Conservation (phyloP, 2,888 invertebrate species). For the Gastracanthus pulcherrimus region DNA sequence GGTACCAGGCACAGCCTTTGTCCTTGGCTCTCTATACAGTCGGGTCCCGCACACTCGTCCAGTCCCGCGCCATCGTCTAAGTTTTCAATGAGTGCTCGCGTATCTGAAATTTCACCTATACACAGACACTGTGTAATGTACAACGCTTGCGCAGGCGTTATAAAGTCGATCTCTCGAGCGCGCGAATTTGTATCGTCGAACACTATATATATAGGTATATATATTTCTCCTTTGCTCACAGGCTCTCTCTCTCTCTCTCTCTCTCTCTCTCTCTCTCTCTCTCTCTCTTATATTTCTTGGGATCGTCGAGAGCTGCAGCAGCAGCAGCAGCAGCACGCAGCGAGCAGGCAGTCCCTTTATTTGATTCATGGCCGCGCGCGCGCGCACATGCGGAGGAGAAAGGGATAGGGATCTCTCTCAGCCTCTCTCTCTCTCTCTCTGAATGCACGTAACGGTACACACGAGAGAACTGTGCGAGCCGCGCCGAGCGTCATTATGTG, state of each 20-base stretch:
- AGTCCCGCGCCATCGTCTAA: too few species aligned
- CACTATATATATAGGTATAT: too few species aligned
- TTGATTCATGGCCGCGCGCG: conserved; percentile 3
- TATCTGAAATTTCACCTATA: not conserved
- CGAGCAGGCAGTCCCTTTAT: conserved; percentile 6
- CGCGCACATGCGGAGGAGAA: not conserved
- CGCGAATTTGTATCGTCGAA: conserved; percentile 14
- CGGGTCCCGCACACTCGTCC: too few species aligned
- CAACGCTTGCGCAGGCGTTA: not conserved
- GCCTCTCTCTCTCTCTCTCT: not conserved
- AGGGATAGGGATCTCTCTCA: conserved; percentile 9
- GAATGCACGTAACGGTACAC: conserved; percentile 10
- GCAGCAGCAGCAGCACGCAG: not conserved
- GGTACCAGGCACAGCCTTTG: not conserved
- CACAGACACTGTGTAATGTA: not conserved
- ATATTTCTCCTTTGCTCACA: too few species aligned
- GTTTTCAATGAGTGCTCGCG: not conserved
- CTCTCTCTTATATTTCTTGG: not conserved
- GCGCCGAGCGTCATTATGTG: conserved; percentile 3
- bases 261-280: too few species aligned
- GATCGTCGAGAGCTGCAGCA: not conserved
- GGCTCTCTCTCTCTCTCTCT: too few species aligned
- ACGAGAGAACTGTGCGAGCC: not conserved
- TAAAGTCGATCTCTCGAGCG: not conserved
- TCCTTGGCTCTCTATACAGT: too few species aligned